Evolutionary conservation across 2,888 invertebrate genomes (phyloP).

Genomic region (Thera obeliscata): DNA sequence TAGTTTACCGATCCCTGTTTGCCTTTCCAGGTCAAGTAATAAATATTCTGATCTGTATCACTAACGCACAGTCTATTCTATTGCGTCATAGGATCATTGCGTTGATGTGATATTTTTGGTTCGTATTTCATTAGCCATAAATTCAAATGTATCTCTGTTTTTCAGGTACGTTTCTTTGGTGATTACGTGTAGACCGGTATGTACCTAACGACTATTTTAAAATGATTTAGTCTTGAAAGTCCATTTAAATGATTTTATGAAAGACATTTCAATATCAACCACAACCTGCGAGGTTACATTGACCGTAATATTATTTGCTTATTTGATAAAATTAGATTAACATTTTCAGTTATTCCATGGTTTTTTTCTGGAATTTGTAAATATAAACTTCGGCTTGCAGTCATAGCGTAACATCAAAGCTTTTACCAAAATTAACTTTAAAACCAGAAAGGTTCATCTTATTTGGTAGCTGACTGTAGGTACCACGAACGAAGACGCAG

Average conservation of each 20-base stretch:
- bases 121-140: too few relatives aligned
- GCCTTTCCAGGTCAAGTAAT: background rate
- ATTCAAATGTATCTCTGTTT: background rate
- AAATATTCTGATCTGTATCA: background rate
- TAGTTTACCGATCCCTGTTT: background rate
- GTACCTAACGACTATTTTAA: slow-evolving; percentile 30
- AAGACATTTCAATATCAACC: slow-evolving; percentile 43
- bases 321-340: slow-evolving; percentile 28
- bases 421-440: too few relatives aligned
- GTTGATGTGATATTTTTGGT: too few relatives aligned
- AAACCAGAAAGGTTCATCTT: too few relatives aligned
- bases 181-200: slow-evolving; percentile 24
- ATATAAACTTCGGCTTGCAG: too few relatives aligned
- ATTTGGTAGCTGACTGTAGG: too few relatives aligned
- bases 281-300: slow-evolving; percentile 36
- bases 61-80: too few relatives aligned
- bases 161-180: slow-evolving; percentile 55
- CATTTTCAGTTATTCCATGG: slow-evolving; percentile 12
- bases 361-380: background rate
- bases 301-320: slow-evolving; percentile 38
- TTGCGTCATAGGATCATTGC: too few relatives aligned
- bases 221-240: slow-evolving; percentile 37
- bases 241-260: slow-evolving; percentile 47
- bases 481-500: too few relatives aligned
- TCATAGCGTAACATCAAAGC: too few relatives aligned